phyloP scores from a whole-genome alignment of 2,797 vertebrate genomes.

The Margarornis squamiger region DNA sequence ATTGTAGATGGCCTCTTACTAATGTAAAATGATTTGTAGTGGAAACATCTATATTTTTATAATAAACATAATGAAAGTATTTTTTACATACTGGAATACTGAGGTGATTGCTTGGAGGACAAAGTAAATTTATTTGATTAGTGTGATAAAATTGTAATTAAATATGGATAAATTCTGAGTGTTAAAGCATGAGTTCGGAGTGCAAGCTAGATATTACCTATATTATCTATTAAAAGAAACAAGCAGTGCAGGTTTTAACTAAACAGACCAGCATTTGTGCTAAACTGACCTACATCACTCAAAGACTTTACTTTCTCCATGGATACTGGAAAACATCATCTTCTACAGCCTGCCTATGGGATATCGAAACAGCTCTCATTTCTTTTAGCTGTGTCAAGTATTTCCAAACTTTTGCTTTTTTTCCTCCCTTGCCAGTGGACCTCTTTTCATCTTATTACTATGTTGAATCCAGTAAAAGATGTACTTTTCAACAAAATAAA shows the following conservation, averaged over 20 bases:
- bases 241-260: slow-evolving; percentile 7
- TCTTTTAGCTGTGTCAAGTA: slow-evolving; percentile 37
- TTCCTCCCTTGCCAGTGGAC: slow-evolving; percentile 49
- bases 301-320: slow-evolving; percentile 42
- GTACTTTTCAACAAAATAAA: slow-evolving; percentile 64
- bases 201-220: slow-evolving; percentile 46
- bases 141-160: slow-evolving; percentile 60
- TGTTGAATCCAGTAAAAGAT: slow-evolving; percentile 51
- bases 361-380: slow-evolving; percentile 23
- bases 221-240: slow-evolving; percentile 46
- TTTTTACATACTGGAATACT: slow-evolving; percentile 93
- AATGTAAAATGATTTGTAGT: slow-evolving; percentile 99
- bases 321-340: background rate
- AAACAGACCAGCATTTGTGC: slow-evolving; percentile 14
- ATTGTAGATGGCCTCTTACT: slow-evolving; percentile 98
- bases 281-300: background rate
- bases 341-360: slow-evolving; percentile 10
- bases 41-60: slow-evolving; percentile 99
- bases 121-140: slow-evolving; percentile 61
- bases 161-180: slow-evolving; percentile 46
- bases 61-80: slow-evolving; percentile 99
- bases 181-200: slow-evolving; percentile 47
- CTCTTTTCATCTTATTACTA: slow-evolving; percentile 36
- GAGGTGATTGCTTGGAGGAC: slow-evolving; percentile 81
- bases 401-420: slow-evolving; percentile 39